phyloP scores from a whole-genome alignment of 2,797 vertebrate species.

The Garrulus glandarius region DNA sequence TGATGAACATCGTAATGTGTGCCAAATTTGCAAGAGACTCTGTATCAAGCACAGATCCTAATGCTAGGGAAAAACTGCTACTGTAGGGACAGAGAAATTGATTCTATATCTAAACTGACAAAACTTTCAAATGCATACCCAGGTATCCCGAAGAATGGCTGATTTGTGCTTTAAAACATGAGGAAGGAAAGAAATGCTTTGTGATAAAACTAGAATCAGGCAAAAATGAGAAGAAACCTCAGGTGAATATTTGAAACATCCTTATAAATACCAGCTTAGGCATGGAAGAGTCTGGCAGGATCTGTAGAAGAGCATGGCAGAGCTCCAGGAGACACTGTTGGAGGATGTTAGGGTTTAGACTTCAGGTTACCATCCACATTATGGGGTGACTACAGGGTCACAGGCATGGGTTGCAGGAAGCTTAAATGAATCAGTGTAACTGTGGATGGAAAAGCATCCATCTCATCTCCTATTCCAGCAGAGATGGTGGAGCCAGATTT shows the following conservation, averaged over 20 bases:
- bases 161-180: not conserved
- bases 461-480: not conserved
- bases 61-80: not conserved
- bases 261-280: not conserved
- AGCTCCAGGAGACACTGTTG: not conserved
- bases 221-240: not conserved
- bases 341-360: not conserved
- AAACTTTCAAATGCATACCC: not conserved
- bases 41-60: not conserved
- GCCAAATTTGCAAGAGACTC: not conserved
- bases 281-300: not conserved
- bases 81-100: not conserved
- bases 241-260: not conserved
- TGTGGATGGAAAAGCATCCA: not conserved
- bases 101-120: not conserved
- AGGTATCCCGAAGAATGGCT: not conserved
- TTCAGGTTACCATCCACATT: not conserved
- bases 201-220: not conserved
- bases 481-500: not conserved
- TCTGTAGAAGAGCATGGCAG: not conserved
- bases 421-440: not conserved
- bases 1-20: not conserved
- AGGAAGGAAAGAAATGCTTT: not conserved
- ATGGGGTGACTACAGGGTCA: not conserved
- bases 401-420: not conserved